A percentile compares a stretch with the other conserved stretches of the same genome.
phyloP scores from a whole-genome alignment of 2,888 invertebrate genomes.

The Orgyia antiqua region DNA sequence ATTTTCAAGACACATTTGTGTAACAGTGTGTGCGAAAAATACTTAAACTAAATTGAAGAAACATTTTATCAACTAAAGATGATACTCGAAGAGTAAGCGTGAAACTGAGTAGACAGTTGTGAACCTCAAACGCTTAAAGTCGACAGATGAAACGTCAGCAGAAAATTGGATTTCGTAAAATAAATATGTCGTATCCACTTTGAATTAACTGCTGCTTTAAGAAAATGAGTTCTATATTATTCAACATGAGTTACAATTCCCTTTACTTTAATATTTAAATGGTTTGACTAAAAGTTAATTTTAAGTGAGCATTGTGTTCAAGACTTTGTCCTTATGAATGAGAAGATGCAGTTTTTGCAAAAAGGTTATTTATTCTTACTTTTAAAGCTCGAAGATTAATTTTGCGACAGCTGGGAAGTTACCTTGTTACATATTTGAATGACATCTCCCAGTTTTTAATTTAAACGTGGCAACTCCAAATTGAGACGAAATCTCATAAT shows the following conservation, averaged over 20 bases:
- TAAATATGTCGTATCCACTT: constrained; percentile 73
- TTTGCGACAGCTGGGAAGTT: constrained; percentile 39
- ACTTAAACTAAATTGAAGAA: no score
- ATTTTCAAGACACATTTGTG: no score
- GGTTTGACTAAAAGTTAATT: constrained; percentile 63
- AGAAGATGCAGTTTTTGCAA: constrained; percentile 45
- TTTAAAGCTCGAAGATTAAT: constrained; percentile 48
- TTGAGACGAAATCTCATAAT: constrained; percentile 45
- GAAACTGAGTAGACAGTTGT: constrained; percentile 66
- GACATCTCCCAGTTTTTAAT: constrained; percentile 54
- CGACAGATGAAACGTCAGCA: constrained; percentile 77
- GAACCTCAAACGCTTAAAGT: constrained; percentile 70
- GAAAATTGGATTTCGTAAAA: constrained; percentile 78
- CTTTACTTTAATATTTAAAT: constrained; percentile 8
- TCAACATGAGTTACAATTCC: constrained; percentile 29
- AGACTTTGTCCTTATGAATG: constrained; percentile 57
- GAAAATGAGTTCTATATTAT: constrained; percentile 28
- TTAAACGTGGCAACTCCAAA: constrained; percentile 42
- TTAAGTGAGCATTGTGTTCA: constrained; percentile 59
- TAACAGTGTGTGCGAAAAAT: no score
- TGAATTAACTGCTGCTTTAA: constrained; percentile 35
- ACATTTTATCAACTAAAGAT: constrained; percentile 41
- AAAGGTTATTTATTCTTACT: constrained; percentile 45
- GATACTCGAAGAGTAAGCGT: constrained; percentile 58
- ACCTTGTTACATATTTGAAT: constrained; percentile 63